Evolutionary conservation across 1,140 invertebrate genomes (phyloP), one percentile per base, ranked within the genome.

Genomic region (Sitophilus oryzae): DNA sequence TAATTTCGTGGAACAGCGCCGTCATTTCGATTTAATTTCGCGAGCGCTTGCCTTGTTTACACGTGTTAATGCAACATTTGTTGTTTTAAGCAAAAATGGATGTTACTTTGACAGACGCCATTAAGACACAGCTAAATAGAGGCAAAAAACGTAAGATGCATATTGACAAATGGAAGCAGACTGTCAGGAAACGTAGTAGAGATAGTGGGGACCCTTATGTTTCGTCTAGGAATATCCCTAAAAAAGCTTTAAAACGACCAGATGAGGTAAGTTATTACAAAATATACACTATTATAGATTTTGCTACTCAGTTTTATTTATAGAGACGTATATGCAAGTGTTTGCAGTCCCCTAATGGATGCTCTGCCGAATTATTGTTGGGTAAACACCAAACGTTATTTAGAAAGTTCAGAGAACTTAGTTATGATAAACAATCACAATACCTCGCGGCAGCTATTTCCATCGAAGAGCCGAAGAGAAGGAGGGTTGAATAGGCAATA

Each of bases 371-470:
- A 37, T 37, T 37, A 37, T 37, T 37, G n/a, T 11, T n/a, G n/a
- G n/a, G 36, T 37, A 37, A 37, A 37, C 36, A 37, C n/a, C 4
- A 6, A 37, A 37, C 16, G 36, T 37, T 37, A 37, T 37, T 37
- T 3, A 11, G 16, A 15, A 37, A 37, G 36, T 37, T 37, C 36
- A 37, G n/a, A 37, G 36, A 37, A 3, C 36, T 37, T 14, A 37
- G 36, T 37, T 37, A 37, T 37, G 36, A 37, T 37, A 15, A 15
- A 5, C 36, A 37, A 37, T 5, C 36, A 15, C 36, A 37, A 37
- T 37, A 37, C 16, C 36, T 37, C n/a, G n/a, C 36, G n/a, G 11
- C n/a, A 4, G 3, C 36, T 6, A 37, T 37, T 37, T 37, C 36
- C 36, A 37, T 37, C 16, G 4, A 6, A 37, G 36, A 6, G 4